phyloP scores from a whole-genome alignment of 2,113 vertebrate genomes.

The Nematolebias whitei region DNA sequence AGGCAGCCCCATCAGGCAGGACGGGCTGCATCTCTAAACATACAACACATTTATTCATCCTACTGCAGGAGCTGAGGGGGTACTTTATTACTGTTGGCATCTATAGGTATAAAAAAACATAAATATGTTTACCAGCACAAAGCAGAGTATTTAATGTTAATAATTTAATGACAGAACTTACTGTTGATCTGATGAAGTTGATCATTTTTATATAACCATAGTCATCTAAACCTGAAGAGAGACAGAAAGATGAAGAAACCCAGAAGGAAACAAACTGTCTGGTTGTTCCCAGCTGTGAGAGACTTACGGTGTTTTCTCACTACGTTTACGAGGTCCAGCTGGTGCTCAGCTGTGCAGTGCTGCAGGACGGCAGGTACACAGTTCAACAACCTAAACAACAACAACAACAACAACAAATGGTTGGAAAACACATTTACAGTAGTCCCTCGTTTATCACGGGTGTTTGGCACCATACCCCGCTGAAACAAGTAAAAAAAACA shows the following conservation, averaged over 20 bases:
- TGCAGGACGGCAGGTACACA: slow-evolving; percentile 84
- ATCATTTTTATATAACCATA: slow-evolving; percentile 95
- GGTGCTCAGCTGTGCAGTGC: slow-evolving; percentile 87
- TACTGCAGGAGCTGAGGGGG: not conserved
- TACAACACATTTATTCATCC: not conserved
- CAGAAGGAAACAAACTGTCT: accelerated
- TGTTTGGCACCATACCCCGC: no score
- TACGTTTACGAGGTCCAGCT: slow-evolving; percentile 77
- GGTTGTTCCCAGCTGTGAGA: not conserved
- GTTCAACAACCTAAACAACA: slow-evolving; percentile 74
- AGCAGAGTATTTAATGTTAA: not conserved
- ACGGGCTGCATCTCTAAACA: slow-evolving; percentile 83
- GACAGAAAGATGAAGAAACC: not conserved
- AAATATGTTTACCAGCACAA: no score
- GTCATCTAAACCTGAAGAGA: slow-evolving; percentile 87
- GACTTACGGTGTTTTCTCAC: slow-evolving; percentile 84
- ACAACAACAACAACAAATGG: slow-evolving; percentile 50
- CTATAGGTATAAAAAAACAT: not conserved
- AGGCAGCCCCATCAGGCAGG: slow-evolving; percentile 75
- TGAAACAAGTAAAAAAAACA: no score
- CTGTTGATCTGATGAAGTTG: slow-evolving; percentile 90
- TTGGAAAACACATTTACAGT: not conserved
- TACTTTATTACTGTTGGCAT: not conserved
- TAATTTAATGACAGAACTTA: slow-evolving; percentile 68
- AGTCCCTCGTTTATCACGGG: no score